Percentiles rank a stretch among this genome's conserved stretches.
These are phyloP conservation scores for Mola mola DNA, from an alignment of 2,113 vertebrate genomes.

Conservation along the genomic window DNA sequence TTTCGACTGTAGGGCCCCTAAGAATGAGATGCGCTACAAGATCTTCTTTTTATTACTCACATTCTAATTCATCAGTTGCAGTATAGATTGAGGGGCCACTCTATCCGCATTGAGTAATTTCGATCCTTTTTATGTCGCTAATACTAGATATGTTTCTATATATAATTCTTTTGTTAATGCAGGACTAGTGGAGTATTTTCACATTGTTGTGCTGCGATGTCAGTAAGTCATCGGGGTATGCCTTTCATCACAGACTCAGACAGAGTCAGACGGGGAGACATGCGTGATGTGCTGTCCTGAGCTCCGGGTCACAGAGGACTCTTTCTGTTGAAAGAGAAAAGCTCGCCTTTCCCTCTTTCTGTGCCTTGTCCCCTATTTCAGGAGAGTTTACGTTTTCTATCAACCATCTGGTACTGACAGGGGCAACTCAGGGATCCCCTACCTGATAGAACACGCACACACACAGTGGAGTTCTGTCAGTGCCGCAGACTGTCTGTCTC, in stretches of 20 bases:
- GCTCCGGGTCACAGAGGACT: slow-evolving; percentile 62
- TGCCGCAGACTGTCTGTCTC: slow-evolving; percentile 89
- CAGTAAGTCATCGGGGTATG: slow-evolving; percentile 13
- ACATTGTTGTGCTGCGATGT: slow-evolving; percentile 2
- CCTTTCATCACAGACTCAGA: slow-evolving; percentile 46
- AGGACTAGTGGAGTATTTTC: too few relatives aligned
- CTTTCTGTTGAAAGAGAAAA: slow-evolving; percentile 67
- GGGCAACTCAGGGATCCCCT: slow-evolving; percentile 81
- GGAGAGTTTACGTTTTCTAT: slow-evolving; percentile 82
- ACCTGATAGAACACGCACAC: slow-evolving; percentile 64
- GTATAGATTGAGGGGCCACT: too few relatives aligned
- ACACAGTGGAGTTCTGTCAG: slow-evolving; percentile 77
- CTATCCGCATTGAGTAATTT: too few relatives aligned
- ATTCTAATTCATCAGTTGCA: too few relatives aligned
- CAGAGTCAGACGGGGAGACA: slow-evolving; percentile 34
- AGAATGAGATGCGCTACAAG: too few relatives aligned
- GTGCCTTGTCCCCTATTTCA: slow-evolving; percentile 61
- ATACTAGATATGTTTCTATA: too few relatives aligned
- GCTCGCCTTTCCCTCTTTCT: slow-evolving; percentile 46
- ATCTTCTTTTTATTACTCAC: too few relatives aligned
- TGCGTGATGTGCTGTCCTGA: slow-evolving; percentile 19
- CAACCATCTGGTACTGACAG: slow-evolving; percentile 78
- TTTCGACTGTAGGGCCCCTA: too few relatives aligned
- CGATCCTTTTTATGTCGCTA: too few relatives aligned
- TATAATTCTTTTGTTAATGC: too few relatives aligned